A percentile compares a stretch with the other conserved stretches of the same genome.
Evolutionary conservation across 2,888 invertebrate species (phyloP).

Genomic region (Glaucopsyche alexis): DNA sequence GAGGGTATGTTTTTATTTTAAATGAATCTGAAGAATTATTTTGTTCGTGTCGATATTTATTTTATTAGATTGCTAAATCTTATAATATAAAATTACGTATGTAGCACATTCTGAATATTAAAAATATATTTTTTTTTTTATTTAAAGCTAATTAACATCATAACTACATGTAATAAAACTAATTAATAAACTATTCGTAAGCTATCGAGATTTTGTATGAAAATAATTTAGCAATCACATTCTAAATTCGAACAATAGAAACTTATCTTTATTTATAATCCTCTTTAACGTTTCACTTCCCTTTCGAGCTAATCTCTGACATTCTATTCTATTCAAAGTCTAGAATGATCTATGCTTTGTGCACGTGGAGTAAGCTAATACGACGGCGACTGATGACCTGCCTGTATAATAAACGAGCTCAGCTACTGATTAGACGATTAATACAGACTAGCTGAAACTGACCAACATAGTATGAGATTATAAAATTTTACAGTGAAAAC

Average conservation of each 20-base stretch:
- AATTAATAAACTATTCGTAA: no score
- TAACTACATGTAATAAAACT: no score
- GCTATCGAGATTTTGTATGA: no score
- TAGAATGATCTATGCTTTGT: slow-evolving; percentile 11
- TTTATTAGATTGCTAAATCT: no score
- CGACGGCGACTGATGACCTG: neutral
- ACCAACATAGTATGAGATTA: neutral
- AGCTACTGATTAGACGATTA: slow-evolving; percentile 1
- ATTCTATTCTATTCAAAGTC: slow-evolving; percentile 17
- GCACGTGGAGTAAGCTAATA: neutral
- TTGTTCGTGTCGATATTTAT: neutral
- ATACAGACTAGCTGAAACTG: neutral
- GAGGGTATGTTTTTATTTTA: neutral
- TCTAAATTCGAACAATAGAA: neutral
- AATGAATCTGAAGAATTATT: neutral
- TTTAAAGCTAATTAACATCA: no score
- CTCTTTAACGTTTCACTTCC: slow-evolving; percentile 1
- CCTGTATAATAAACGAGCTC: neutral
- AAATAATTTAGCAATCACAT: neutral
- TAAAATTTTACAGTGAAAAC: no score
- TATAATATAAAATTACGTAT: no score
- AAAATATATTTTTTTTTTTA: no score
- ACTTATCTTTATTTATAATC: neutral
- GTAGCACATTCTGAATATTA: no score
- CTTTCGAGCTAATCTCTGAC: neutral